Evolutionary conservation across 2,113 vertebrate species (phyloP).

Genomic region (Lanius ludovicianus): DNA sequence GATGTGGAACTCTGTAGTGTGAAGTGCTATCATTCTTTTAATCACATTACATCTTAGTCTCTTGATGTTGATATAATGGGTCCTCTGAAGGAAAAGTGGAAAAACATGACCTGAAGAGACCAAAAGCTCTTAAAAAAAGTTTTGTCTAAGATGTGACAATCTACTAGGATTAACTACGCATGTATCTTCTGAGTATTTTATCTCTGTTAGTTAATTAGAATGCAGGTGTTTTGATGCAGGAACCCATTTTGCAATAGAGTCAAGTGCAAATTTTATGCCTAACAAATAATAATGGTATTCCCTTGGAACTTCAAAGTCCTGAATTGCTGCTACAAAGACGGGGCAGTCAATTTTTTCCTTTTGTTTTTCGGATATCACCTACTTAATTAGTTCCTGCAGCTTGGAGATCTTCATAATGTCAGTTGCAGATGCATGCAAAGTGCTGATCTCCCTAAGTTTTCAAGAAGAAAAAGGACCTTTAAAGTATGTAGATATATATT

Average conservation of each 20-base stretch:
- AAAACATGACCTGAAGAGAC: background rate
- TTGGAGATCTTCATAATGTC: background rate
- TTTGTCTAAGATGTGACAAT: background rate
- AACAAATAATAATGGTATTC: background rate
- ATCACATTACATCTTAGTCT: background rate
- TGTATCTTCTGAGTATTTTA: background rate
- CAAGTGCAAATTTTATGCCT: background rate
- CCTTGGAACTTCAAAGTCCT: background rate
- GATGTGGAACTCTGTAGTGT: background rate
- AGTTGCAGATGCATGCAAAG: background rate
- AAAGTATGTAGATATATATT: background rate
- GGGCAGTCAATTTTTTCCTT: background rate
- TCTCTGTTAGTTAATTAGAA: background rate
- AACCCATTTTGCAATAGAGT: background rate
- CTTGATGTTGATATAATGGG: background rate
- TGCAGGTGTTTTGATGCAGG: background rate
- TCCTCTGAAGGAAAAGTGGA: background rate
- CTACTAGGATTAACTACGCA: background rate
- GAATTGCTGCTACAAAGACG: background rate
- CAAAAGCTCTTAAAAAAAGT: background rate
- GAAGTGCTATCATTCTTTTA: background rate
- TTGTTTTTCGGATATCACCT: background rate
- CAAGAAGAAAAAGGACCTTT: background rate
- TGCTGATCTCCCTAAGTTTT: background rate
- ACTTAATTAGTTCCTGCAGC: background rate